Conservation (phyloP, 2,888 invertebrate species). For the Heteromyza rotundicornis region DNA sequence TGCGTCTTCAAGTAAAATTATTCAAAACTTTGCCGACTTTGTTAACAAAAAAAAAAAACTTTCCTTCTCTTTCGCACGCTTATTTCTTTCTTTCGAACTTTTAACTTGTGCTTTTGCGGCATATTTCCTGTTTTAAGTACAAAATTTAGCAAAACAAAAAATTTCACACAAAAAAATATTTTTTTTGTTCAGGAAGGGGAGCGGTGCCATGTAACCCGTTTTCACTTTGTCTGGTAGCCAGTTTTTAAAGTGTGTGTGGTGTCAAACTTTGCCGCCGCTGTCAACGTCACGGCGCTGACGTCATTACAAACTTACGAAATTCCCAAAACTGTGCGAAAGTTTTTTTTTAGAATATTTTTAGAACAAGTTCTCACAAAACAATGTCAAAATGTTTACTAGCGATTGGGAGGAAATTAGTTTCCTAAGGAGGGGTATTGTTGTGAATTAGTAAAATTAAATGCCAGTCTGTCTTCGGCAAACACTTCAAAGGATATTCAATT, state of each 20-base stretch:
- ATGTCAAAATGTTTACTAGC: too few relatives aligned
- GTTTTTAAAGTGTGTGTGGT: constrained; percentile 10
- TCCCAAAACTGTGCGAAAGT: neutral
- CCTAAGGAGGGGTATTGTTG: too few relatives aligned
- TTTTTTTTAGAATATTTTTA: neutral
- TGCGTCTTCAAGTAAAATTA: constrained; percentile 37
- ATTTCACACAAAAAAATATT: too few relatives aligned
- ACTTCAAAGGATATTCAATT: too few relatives aligned
- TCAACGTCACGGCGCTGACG: constrained; percentile 26
- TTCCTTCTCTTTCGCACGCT: neutral
- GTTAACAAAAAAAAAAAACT: constrained; percentile 28
- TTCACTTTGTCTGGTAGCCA: constrained; percentile 11
- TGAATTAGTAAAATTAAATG: too few relatives aligned
- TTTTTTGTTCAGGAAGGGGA: constrained; percentile 2
- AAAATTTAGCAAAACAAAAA: constrained; percentile 16
- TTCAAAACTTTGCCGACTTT: constrained; percentile 43
- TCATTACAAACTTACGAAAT: constrained; percentile 19
- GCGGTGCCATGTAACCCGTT: constrained; percentile 22
- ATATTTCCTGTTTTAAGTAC: constrained; percentile 23
- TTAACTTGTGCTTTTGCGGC: constrained; percentile 18
- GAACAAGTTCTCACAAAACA: neutral
- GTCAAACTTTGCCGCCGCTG: constrained; percentile 30
- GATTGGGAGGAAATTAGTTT: too few relatives aligned
- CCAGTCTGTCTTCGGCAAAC: too few relatives aligned
- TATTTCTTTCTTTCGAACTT: constrained; percentile 3